phyloP scores from a whole-genome alignment of 2,888 invertebrate genomes.

The Mimachlamys varia region DNA sequence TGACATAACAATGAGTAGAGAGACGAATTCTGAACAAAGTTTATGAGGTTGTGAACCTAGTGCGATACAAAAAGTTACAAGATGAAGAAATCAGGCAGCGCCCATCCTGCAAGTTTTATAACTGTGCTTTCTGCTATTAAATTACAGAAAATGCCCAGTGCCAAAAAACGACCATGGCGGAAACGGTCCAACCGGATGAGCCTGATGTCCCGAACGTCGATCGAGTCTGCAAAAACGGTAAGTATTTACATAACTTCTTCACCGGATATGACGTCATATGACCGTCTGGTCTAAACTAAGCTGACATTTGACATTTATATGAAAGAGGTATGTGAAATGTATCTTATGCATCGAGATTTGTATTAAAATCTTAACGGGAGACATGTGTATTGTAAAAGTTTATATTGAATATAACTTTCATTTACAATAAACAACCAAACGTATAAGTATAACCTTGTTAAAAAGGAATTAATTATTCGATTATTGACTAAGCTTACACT shows the following conservation, averaged over 20 bases:
- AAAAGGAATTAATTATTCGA: too few species aligned
- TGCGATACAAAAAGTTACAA: not conserved
- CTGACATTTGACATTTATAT: too few species aligned
- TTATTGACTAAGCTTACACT: too few species aligned
- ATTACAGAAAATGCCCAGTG: conserved; percentile 70
- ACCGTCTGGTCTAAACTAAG: not conserved
- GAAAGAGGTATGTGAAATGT: too few species aligned
- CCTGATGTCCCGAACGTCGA: not conserved
- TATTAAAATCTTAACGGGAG: too few species aligned
- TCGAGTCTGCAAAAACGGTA: not conserved
- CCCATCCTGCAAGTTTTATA: not conserved
- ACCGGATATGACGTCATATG: not conserved
- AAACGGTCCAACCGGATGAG: conserved; percentile 66
- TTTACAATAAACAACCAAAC: too few species aligned
- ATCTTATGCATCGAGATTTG: too few species aligned
- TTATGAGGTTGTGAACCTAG: not conserved
- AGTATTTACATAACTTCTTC: not conserved
- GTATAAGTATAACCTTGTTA: too few species aligned
- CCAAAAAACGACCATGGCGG: conserved; percentile 63
- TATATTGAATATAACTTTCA: too few species aligned
- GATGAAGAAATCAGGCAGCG: conserved; percentile 8
- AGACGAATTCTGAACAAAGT: not conserved
- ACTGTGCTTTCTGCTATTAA: conserved; percentile 69
- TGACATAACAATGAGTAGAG: not conserved
- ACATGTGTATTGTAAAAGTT: too few species aligned